Conservation (phyloP, 2,797 vertebrate species). For the Hafferia zeledoni region DNA sequence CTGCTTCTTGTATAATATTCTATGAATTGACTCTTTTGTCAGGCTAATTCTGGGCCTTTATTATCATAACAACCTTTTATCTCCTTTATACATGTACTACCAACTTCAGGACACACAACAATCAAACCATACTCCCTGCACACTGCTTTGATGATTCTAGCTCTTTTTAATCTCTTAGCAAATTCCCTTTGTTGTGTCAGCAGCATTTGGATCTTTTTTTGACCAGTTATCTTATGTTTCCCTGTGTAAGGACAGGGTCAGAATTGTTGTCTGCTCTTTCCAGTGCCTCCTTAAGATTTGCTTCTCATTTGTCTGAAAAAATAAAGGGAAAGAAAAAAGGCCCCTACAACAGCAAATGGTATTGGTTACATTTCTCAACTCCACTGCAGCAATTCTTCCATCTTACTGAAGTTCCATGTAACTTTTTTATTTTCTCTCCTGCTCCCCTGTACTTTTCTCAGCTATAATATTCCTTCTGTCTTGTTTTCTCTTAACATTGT, state of each 20-base stretch:
- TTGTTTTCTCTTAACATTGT: neutral
- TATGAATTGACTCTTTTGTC: neutral
- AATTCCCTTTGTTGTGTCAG: neutral
- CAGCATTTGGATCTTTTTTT: neutral
- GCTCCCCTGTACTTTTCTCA: neutral
- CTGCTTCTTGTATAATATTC: neutral
- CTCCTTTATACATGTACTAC: neutral
- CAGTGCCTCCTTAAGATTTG: neutral
- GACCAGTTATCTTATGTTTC: neutral
- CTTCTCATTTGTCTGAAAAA: neutral
- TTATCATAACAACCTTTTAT: slow-evolving; percentile 12
- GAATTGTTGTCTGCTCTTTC: neutral
- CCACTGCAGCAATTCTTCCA: neutral
- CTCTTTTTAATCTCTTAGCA: neutral
- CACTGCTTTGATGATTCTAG: neutral
- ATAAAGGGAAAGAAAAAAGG: neutral
- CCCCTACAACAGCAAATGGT: neutral
- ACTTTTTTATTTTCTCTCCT: neutral
- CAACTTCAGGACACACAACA: neutral
- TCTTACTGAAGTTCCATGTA: neutral
- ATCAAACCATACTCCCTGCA: neutral
- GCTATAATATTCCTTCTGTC: neutral
- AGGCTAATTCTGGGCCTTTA: slow-evolving; percentile 25
- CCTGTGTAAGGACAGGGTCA: neutral
- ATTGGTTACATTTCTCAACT: neutral